A percentile compares a stretch with the other conserved stretches of the same genome.
Conservation (phyloP, 2,797 vertebrate genomes). For the Falco biarmicus region DNA sequence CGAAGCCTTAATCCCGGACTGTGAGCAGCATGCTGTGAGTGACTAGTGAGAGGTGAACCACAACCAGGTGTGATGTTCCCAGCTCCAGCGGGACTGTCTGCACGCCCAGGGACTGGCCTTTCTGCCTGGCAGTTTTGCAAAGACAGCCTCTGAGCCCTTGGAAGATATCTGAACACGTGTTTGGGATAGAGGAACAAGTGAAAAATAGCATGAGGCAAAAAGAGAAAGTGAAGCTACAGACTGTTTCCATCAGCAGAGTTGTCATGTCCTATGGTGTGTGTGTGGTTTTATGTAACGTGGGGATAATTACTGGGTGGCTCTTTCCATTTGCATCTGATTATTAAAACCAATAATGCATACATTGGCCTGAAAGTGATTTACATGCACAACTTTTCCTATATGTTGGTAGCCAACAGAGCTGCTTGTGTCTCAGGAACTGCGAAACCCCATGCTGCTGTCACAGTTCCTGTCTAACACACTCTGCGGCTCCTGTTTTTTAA, state of each 20-base stretch:
- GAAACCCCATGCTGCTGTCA: neutral
- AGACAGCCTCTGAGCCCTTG: neutral
- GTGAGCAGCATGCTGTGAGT: neutral
- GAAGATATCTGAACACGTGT: neutral
- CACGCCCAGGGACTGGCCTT: neutral
- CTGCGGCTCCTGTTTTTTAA: neutral
- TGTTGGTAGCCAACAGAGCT: neutral
- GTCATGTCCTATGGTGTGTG: neutral
- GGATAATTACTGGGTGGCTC: neutral
- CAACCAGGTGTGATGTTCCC: neutral
- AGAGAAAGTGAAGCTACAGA: neutral
- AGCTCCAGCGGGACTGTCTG: neutral
- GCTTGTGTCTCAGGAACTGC: neutral
- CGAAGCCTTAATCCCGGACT: accelerated
- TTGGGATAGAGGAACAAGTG: neutral
- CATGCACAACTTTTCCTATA: neutral
- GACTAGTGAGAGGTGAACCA: neutral
- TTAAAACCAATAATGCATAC: neutral
- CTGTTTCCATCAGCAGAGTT: neutral
- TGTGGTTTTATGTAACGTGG: neutral
- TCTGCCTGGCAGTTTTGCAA: neutral
- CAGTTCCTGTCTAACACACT: neutral
- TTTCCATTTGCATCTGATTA: slow-evolving; percentile 18
- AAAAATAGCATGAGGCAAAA: neutral
- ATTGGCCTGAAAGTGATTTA: neutral